Percentiles rank a stretch among this genome's conserved stretches.
phyloP scores from a whole-genome alignment of 2,888 invertebrate genomes.

The Pristionchus maxplancki region DNA sequence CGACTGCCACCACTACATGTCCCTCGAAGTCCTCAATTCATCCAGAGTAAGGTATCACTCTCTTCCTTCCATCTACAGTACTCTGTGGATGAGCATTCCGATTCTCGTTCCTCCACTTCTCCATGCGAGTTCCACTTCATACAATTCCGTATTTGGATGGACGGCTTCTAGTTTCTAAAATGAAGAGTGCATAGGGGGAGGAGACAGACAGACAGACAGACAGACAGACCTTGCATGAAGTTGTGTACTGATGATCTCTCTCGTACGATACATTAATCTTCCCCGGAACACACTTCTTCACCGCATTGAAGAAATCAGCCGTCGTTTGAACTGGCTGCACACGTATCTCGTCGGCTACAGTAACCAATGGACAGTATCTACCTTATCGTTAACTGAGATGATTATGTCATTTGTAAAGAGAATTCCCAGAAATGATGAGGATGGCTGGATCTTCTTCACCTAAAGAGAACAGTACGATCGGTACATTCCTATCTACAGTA shows the following conservation, averaged over 20 bases:
- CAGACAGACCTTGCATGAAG: neutral
- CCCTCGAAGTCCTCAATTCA: conserved; percentile 46
- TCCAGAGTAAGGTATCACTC: neutral
- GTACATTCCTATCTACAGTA: neutral
- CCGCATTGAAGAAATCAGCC: conserved; percentile 47
- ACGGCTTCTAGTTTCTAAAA: conserved; percentile 45
- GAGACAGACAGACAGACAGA: neutral
- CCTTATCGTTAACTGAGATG: conserved; percentile 46
- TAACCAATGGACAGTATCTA: neutral
- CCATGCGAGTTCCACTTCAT: conserved; percentile 35
- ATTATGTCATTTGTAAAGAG: conserved; percentile 49
- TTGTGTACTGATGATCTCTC: conserved; percentile 37
- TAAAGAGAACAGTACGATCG: neutral
- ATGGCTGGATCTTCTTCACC: conserved; percentile 46
- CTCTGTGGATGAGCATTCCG: conserved; percentile 49
- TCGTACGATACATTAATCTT: conserved; percentile 39
- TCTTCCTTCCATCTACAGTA: neutral
- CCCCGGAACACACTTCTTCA: conserved; percentile 33
- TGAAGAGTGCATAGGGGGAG: neutral
- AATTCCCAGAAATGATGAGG: conserved; percentile 47
- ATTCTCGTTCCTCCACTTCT: conserved; percentile 46
- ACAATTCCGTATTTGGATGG: conserved; percentile 34
- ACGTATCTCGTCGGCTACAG: neutral
- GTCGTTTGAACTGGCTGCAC: conserved; percentile 45
- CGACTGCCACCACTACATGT: conserved; percentile 16